Evolutionary conservation across 1,140 invertebrate genomes (phyloP).

Genomic region (Brevipalpus yothersi): DNA sequence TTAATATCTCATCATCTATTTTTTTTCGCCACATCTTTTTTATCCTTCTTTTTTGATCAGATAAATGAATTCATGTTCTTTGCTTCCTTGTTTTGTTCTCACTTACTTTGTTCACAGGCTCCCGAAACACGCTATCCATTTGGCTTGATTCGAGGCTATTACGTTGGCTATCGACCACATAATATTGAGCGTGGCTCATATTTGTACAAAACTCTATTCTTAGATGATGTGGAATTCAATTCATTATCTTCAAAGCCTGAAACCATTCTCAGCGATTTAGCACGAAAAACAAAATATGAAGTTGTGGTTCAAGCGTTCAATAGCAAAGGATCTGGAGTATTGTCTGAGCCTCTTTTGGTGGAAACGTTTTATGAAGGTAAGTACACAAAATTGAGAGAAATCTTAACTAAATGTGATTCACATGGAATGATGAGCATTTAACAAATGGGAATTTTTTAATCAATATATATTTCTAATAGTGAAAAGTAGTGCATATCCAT

Average conservation of each 20-base stretch:
- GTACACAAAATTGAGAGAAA: not conserved
- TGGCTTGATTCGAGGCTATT: constrained; percentile 22
- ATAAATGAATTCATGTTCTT: not conserved
- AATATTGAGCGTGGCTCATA: not conserved
- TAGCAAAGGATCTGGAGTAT: constrained; percentile 23
- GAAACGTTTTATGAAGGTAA: constrained; percentile 11
- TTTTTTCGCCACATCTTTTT: no score
- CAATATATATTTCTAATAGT: no score
- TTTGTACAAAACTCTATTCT: not conserved
- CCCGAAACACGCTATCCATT: constrained; percentile 15
- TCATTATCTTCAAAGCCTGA: constrained; percentile 14
- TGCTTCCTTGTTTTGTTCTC: not conserved
- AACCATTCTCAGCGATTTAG: constrained; percentile 8
- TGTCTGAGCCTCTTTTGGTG: constrained; percentile 9
- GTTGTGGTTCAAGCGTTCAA: constrained; percentile 62
- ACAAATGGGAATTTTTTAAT: no score
- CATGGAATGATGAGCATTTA: no score
- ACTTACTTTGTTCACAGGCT: not conserved
- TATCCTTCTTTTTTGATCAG: no score
- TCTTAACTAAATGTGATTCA: no score
- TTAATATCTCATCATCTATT: no score
- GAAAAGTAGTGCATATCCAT: no score
- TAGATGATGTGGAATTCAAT: constrained; percentile 10
- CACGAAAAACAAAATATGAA: constrained; percentile 10
- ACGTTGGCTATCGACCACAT: constrained; percentile 14